A percentile compares a stretch with the other conserved stretches of the same genome.
These are phyloP conservation scores for Cinclus cinclus DNA, from an alignment of 2,113 vertebrate species.

Conservation along the genomic window DNA sequence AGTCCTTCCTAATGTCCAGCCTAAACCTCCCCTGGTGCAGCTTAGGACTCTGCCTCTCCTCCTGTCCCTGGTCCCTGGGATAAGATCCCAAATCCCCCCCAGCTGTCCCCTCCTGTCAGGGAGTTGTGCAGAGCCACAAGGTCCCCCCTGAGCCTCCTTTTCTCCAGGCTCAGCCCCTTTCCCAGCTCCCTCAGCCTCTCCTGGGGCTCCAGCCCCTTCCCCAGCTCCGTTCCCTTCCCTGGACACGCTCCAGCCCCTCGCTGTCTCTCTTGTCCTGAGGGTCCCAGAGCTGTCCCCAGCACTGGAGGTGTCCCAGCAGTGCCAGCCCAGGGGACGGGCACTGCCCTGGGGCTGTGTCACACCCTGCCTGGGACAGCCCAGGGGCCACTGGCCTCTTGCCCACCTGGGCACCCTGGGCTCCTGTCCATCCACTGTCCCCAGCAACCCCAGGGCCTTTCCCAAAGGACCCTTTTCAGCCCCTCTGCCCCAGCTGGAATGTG, in stretches of 20 bases:
- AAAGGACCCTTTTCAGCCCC: not conserved
- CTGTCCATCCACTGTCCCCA: not conserved
- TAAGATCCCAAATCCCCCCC: fast-evolving
- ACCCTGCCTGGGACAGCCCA: not conserved
- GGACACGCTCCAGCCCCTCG: too few species aligned
- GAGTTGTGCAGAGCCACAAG: not conserved
- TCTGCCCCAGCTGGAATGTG: not conserved
- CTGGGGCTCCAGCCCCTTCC: too few species aligned
- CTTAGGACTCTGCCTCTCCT: too few species aligned
- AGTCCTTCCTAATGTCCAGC: not conserved
- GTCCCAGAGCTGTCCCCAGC: too few species aligned
- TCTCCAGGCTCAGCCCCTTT: not conserved
- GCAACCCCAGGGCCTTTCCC: not conserved
- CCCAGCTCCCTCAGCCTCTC: not conserved
- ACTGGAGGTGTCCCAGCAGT: too few species aligned
- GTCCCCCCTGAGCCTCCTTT: not conserved
- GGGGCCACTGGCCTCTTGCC: not conserved
- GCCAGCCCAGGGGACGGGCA: too few species aligned
- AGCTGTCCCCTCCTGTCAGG: not conserved
- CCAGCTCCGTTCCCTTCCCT: too few species aligned
- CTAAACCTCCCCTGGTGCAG: not conserved
- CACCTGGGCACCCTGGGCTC: not conserved
- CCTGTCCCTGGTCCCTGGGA: not conserved
- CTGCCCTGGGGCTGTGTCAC: not conserved
- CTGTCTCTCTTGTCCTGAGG: too few species aligned